Base-by-base conservation (phyloP, 2,113 vertebrate species). In the Grammomys dolichurus region DNA sequence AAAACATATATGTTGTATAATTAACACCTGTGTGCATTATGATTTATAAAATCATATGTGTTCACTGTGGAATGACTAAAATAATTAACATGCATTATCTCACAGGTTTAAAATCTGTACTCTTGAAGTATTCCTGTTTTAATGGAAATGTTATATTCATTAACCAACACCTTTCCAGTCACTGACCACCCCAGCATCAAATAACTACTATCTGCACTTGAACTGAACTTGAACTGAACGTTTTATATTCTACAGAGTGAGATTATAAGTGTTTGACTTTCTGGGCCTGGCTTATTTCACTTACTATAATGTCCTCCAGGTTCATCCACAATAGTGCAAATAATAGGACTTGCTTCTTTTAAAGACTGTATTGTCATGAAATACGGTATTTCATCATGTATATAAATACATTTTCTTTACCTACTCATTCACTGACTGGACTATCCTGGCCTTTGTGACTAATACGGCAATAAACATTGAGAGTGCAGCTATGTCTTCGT, bases 281-380 rank as follows among this genome's bases (percentile, higher is more conserved):
- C 46, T 65, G 19, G 48, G 72, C 9, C n/a, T 60, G n/a, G n/a
- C 16, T 75, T 76, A 75, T 46, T 89, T 89, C 70, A 46, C 9
- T 75, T 54, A 72, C 67, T 60, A 72, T 24, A 51, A 65, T 58
- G 14, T 51, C 17, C 26, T 72, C 54, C 56, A 80, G 20, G 54
- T 92, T 78, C 65, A 81, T 24, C 19, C 14, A 43, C 7, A 1
- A 77, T 48, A 48, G 17, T 92, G 65, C 36, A 65, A 82, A 82
- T 92, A 56, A 78, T 11, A 63, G 43, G 63, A 93, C 85, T 87
- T 82, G 24, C 28, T 84, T 89, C 16, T n/a, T 60, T 81, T 88
- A 4, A 69, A 93, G 76, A n/a, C 40, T 89, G 17, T n/a, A 63
- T 65, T 88, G 43, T 24, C 56, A 22, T 90, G 63, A 43, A 90